Evolutionary conservation across 2,888 invertebrate genomes (phyloP).

Genomic region (Callyntrura guangdongensis): DNA sequence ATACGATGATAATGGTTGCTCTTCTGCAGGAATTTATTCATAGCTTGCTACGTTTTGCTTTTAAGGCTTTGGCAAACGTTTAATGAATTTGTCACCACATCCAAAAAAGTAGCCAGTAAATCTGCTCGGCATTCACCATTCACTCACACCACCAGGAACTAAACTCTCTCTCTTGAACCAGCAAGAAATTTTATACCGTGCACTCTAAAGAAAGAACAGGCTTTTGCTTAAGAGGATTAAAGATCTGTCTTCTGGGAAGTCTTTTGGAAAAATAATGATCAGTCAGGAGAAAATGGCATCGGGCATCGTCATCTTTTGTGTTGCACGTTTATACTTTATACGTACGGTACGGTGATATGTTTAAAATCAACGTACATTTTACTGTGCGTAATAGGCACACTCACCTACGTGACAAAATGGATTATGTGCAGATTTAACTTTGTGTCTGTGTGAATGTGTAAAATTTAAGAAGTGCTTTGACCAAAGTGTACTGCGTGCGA

Average conservation of each 20-base stretch:
- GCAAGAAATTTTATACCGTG: not conserved
- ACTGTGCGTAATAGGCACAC: not conserved
- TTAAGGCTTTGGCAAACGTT: conserved; percentile 32
- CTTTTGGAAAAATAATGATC: conserved; percentile 57
- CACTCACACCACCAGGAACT: conserved; percentile 36
- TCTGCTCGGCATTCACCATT: not conserved
- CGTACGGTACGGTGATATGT: too few species aligned
- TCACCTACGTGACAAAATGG: conserved; percentile 62
- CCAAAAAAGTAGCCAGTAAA: not conserved
- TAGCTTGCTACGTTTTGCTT: not conserved
- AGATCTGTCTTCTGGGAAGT: conserved; percentile 67
- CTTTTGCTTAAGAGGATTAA: conserved; percentile 66
- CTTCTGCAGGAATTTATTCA: not conserved
- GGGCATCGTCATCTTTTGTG: conserved; percentile 9
- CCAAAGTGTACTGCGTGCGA: conserved; percentile 6
- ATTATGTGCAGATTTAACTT: conserved; percentile 56
- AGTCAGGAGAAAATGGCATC: conserved; percentile 36
- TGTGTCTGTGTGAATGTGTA: conserved; percentile 11
- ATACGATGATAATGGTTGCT: not conserved
- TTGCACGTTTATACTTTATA: too few species aligned
- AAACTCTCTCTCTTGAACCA: too few species aligned
- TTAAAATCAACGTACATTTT: not conserved
- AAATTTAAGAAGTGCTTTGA: too few species aligned
- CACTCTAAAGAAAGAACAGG: conserved; percentile 4
- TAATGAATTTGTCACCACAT: conserved; percentile 49